phyloP scores from a whole-genome alignment of 2,888 invertebrate species.

The Chrysolina americana region DNA sequence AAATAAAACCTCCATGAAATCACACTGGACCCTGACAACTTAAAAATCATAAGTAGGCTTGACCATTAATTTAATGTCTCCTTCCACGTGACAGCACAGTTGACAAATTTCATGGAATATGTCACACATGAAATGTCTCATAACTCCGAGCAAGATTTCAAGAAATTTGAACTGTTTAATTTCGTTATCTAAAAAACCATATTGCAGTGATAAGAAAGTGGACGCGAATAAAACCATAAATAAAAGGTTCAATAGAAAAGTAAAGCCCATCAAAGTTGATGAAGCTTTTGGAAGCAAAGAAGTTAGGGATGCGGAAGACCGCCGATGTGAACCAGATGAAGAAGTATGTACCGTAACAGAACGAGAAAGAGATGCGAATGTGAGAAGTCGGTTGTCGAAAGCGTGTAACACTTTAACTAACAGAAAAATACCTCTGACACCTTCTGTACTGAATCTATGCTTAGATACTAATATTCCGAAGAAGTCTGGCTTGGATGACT shows the following conservation, averaged over 20 bases:
- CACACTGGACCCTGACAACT: too few species aligned
- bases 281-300: conserved; percentile 31
- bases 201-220: conserved; percentile 22
- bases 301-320: conserved; percentile 26
- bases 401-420: conserved; percentile 45
- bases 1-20: too few species aligned
- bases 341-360: conserved; percentile 41
- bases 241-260: background rate
- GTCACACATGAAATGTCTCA: conserved; percentile 26
- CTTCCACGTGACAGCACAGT: background rate
- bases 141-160: conserved; percentile 1
- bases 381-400: conserved; percentile 50
- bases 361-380: conserved; percentile 50
- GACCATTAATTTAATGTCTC: background rate
- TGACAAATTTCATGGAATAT: conserved; percentile 21
- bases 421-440: conserved; percentile 32
- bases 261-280: conserved; percentile 1
- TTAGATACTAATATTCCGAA: background rate
- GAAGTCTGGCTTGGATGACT: background rate
- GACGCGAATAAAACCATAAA: conserved; percentile 20
- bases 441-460: conserved; percentile 38
- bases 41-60: conserved; percentile 1
- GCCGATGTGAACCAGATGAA: conserved; percentile 35
- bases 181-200: conserved; percentile 23
- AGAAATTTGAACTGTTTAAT: conserved; percentile 24